Base-by-base conservation (phyloP, 1,140 invertebrate genomes). In the Neuroterus valhalla region DNA sequence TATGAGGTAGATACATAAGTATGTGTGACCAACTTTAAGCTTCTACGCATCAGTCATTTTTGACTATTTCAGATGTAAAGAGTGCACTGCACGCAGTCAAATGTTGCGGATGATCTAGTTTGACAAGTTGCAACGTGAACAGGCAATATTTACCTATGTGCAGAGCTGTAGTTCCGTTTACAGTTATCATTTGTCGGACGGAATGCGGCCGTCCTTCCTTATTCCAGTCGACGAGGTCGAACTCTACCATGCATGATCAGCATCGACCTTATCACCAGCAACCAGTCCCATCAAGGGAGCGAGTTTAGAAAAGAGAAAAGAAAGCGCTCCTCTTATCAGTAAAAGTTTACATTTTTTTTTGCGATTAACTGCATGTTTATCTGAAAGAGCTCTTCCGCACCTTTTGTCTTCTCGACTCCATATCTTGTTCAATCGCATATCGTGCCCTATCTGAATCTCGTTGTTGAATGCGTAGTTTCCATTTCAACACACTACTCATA, bases 171-270 rank as follows among this genome's bases (percentile, higher is more conserved):
- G 50, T 17, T n/a, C 66, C 19, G 12, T 81, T 75, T 73, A 79
- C 79, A 75, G 73, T 83, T 84, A 84, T 81, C 76, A 75, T 82
- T 62, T 77, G 79, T 81, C 78, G 66, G 81, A 72, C 48, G 80
- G 77, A 81, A 81, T 76, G 80, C 80, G 74, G 71, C 77, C 77
- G 76, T 81, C 66, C 76, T 78, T 81, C 74, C 74, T 74, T 74
- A 71, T 78, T 72, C 68, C 55, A 62, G 55, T 62, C 26, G 14
- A 12, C n/a, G n/a, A 12, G 17, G 48, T 21, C 55, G 55, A 38
- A 26, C 26, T 62, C 31, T 26, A 62, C 31, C 55, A 62, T 62
- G 23, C 55, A 62, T 26, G 4, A 62, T 62, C 55, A 62, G 23
- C 26, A 62, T 31, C 23, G 23, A 62, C 55, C 55, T 62, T 62